A percentile compares a stretch with the other conserved stretches of the same genome.
Conservation (phyloP, 1,140 invertebrate species). For the Chionoecetes opilio region DNA sequence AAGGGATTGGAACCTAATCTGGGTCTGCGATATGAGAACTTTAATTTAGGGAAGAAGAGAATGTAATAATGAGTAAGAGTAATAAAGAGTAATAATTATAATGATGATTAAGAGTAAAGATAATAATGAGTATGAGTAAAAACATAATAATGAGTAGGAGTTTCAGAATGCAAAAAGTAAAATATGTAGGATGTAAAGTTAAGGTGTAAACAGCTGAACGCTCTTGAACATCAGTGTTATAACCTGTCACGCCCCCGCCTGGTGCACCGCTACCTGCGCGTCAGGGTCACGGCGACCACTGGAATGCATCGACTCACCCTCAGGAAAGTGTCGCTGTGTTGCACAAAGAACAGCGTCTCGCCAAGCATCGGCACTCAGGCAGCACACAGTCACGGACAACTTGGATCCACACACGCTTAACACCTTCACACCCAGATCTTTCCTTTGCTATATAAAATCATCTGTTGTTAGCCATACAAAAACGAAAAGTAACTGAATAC, state of each 20-base stretch:
- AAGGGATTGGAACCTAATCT: too few species aligned
- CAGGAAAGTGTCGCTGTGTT: neutral
- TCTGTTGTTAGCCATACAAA: too few species aligned
- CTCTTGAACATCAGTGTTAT: slow-evolving; percentile 1
- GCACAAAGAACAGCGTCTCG: neutral
- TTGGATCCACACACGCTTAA: neutral
- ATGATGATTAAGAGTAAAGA: too few species aligned
- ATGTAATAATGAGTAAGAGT: neutral
- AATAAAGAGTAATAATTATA: too few species aligned
- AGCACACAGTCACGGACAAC: neutral
- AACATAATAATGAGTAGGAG: neutral
- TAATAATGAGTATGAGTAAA: neutral
- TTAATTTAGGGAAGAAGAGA: slow-evolving; percentile 43
- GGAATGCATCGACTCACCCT: neutral
- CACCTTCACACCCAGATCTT: too few species aligned
- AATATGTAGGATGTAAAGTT: too few species aligned
- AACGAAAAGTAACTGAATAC: too few species aligned
- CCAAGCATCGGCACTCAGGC: neutral
- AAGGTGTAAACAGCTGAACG: neutral
- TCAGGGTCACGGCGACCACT: neutral
- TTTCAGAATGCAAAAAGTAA: neutral
- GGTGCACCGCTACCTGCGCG: slow-evolving; percentile 4
- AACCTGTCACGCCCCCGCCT: neutral
- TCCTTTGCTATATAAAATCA: too few species aligned
- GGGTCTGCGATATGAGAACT: too few species aligned